These are phyloP conservation scores for Microcebus murinus DNA, from an alignment of 2,113 vertebrate species.

Conservation along the genomic window DNA sequence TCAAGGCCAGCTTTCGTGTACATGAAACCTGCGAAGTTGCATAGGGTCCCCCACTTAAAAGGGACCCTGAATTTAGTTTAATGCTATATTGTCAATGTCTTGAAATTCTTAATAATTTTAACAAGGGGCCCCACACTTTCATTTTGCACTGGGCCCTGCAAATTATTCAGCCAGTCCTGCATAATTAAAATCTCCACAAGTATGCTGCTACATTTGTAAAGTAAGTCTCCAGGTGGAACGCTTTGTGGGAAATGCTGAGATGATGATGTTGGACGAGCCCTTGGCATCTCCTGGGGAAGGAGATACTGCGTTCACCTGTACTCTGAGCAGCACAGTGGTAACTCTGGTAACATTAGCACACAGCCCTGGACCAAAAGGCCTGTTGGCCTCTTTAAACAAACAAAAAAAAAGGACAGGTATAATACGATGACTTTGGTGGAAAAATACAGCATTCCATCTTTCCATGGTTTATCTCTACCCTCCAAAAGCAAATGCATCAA, in stretches of 20 bases:
- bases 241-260: not conserved
- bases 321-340: not conserved
- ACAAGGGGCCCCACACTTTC: not conserved
- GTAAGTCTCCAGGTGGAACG: not conserved
- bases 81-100: not conserved
- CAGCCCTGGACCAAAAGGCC: not conserved
- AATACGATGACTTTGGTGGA: not conserved
- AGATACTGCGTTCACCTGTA: not conserved
- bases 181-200: too few relatives aligned
- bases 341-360: not conserved
- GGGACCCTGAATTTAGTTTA: not conserved
- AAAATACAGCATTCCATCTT: slow-evolving; percentile 47
- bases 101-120: not conserved
- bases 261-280: not conserved
- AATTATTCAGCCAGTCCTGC: not conserved
- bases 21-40: not conserved
- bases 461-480: slow-evolving; percentile 36
- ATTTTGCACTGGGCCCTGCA: not conserved
- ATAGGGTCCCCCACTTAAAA: not conserved
- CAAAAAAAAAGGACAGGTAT: not conserved
- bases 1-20: not conserved
- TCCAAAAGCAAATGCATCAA: slow-evolving; percentile 59
- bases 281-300: not conserved
- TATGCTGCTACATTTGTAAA: not conserved
- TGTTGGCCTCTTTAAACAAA: not conserved